Percentiles rank a stretch among this genome's conserved stretches.
Evolutionary conservation across 2,113 vertebrate genomes (phyloP).

Genomic region (Phoenicopterus ruber): DNA sequence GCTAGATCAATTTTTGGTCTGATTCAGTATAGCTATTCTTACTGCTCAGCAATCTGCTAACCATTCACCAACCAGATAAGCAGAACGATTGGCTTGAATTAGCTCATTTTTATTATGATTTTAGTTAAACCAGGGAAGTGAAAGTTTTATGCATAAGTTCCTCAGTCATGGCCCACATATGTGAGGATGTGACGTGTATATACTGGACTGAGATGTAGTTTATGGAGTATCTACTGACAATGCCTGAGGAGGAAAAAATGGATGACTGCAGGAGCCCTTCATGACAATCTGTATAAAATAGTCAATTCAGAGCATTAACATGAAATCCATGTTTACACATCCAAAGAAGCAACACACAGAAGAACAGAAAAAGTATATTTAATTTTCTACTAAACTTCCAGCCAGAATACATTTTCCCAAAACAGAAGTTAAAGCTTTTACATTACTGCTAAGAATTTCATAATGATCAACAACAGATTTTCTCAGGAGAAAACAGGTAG

Average conservation of each 20-base stretch:
- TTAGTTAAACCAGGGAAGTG: not conserved
- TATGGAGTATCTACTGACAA: not conserved
- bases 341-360: slow-evolving; percentile 1
- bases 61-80: not conserved
- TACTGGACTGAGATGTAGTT: not conserved
- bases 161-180: not conserved
- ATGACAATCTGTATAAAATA: not conserved
- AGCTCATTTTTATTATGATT: not conserved
- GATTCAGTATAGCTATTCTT: not conserved
- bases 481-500: slow-evolving; percentile 12
- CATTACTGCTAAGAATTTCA: slow-evolving; percentile 6
- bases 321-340: not conserved
- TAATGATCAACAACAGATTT: slow-evolving; percentile 36
- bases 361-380: slow-evolving; percentile 65
- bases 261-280: not conserved
- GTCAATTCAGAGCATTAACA: not conserved
- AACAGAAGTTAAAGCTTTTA: slow-evolving; percentile 34
- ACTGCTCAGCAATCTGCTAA: not conserved
- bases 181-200: not conserved
- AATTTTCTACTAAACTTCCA: slow-evolving; percentile 73
- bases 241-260: not conserved
- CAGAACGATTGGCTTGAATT: not conserved
- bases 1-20: not conserved
- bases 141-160: not conserved
- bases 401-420: slow-evolving; percentile 53